Evolutionary conservation across 2,113 vertebrate species (phyloP).

Genomic region (Heloderma charlesbogerti): DNA sequence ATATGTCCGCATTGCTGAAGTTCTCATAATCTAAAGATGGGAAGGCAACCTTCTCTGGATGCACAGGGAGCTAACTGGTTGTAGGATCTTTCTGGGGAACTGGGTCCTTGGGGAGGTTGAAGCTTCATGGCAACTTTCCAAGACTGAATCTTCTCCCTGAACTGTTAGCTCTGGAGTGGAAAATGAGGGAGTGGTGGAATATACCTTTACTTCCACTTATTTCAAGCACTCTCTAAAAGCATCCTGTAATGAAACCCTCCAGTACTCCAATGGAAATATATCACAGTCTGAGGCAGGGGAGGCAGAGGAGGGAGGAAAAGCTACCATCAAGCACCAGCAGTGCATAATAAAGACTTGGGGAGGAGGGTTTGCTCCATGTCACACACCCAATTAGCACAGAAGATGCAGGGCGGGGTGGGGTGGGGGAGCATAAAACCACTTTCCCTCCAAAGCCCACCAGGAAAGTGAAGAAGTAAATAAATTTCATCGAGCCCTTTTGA

Average conservation of each 20-base stretch:
- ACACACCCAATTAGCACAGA: neutral
- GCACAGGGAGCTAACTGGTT: too few relatives aligned
- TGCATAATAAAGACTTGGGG: neutral
- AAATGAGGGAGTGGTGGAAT: too few relatives aligned
- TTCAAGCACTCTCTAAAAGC: neutral
- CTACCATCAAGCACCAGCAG: neutral
- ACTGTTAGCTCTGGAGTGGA: too few relatives aligned
- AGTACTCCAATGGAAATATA: neutral
- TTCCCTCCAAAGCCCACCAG: conserved; percentile 19
- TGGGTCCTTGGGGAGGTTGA: too few relatives aligned
- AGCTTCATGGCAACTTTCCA: too few relatives aligned
- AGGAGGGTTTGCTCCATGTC: neutral
- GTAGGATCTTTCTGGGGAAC: too few relatives aligned
- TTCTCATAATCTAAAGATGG: too few relatives aligned
- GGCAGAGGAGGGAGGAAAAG: neutral
- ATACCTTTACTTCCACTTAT: too few relatives aligned
- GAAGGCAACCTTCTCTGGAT: too few relatives aligned
- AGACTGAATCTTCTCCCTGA: too few relatives aligned
- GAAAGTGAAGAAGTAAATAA: conserved; percentile 54
- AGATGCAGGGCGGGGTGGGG: neutral
- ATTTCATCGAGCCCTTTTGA: conserved; percentile 59
- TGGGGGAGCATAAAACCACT: neutral
- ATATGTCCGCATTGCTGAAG: too few relatives aligned
- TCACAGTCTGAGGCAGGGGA: neutral
- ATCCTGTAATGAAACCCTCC: neutral